Percentiles rank a stretch among this genome's conserved stretches.
phyloP scores from a whole-genome alignment of 1,140 invertebrate genomes.

The Gyrodactylus salaris region DNA sequence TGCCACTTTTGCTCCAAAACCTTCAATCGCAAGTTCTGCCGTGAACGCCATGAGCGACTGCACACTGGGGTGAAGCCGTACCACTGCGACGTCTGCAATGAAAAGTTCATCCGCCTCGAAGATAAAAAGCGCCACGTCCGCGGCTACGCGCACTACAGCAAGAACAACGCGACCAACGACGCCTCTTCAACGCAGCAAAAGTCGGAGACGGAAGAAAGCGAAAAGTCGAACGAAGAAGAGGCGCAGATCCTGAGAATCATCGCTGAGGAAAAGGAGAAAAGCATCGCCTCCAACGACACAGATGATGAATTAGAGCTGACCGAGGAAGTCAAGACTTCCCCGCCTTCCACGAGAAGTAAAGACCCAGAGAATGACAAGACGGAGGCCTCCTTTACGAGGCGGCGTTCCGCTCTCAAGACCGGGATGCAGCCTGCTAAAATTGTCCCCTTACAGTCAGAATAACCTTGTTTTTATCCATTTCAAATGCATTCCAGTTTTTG shows the following conservation, averaged over 20 bases:
- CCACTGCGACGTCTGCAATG: slow-evolving; percentile 13
- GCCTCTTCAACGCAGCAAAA: background rate
- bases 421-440: background rate
- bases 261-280: background rate
- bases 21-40: slow-evolving; percentile 16
- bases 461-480: too few relatives aligned
- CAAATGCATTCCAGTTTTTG: too few relatives aligned
- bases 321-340: background rate
- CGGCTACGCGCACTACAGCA: background rate
- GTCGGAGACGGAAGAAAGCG: background rate
- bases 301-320: background rate
- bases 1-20: slow-evolving; percentile 15
- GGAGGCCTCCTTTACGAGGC: background rate
- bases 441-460: background rate
- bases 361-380: background rate
- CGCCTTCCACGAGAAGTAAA: background rate
- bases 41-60: slow-evolving; percentile 15
- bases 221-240: background rate
- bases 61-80: slow-evolving; percentile 16
- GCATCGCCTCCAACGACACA: background rate
- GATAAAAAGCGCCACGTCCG: slow-evolving; percentile 7
- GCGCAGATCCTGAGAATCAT: background rate
- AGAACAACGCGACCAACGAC: background rate
- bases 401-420: background rate
- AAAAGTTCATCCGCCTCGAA: slow-evolving; percentile 7